Evolutionary conservation across 1,140 invertebrate species (phyloP).

Genomic region (Dinoponera quadriceps): DNA sequence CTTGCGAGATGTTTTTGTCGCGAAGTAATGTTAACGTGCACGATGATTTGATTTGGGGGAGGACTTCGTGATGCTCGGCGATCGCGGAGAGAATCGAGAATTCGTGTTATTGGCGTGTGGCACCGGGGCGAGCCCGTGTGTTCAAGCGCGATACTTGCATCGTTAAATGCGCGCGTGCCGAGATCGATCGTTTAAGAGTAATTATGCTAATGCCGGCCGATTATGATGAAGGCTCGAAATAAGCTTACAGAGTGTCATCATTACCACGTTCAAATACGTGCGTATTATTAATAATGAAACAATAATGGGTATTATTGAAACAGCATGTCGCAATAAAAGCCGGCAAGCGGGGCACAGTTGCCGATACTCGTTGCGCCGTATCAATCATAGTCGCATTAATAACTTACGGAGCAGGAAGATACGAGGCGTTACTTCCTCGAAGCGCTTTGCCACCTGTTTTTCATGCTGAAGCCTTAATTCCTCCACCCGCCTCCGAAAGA

Average conservation of each 20-base stretch:
- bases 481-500: no score
- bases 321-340: conserved; percentile 60
- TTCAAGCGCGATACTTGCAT: conserved; percentile 34
- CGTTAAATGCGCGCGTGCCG: conserved; percentile 50
- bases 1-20: no score
- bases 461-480: no score
- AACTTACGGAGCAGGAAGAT: conserved; percentile 12
- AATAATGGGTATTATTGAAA: conserved; percentile 61
- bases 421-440: conserved; percentile 11
- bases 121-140: conserved; percentile 6
- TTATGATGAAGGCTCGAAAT: conserved; percentile 59
- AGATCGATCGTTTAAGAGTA: conserved; percentile 63
- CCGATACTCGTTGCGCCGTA: conserved; percentile 54
- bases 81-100: neutral
- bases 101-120: neutral
- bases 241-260: conserved; percentile 59
- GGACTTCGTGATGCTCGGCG: neutral
- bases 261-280: conserved; percentile 62
- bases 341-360: conserved; percentile 43
- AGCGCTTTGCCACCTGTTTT: neutral
- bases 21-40: no score
- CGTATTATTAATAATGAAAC: conserved; percentile 63
- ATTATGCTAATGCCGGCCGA: conserved; percentile 58
- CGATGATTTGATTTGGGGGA: no score
- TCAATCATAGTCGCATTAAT: conserved; percentile 56